A percentile compares a stretch with the other conserved stretches of the same genome.
These are phyloP conservation scores for Formica exsecta DNA, from an alignment of 1,140 invertebrate genomes.

Conservation along the genomic window DNA sequence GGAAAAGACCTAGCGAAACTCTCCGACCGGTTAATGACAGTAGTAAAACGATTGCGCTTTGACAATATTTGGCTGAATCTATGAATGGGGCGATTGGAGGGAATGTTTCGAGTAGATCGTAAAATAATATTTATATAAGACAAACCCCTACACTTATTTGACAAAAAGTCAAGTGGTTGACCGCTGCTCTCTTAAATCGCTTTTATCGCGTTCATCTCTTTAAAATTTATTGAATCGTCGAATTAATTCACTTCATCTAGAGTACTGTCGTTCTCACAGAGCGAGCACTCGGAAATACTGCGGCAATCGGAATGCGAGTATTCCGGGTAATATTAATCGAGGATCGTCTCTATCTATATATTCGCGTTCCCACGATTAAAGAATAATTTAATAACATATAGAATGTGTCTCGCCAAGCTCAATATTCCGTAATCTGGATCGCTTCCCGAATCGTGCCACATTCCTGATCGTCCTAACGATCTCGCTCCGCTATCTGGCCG, in stretches of 20 bases:
- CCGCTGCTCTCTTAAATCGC: conserved; percentile 46
- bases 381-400: conserved; percentile 26
- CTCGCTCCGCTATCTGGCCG: neutral
- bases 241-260: conserved; percentile 16
- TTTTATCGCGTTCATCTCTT: conserved; percentile 45
- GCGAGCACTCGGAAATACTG: neutral
- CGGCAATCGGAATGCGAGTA: neutral
- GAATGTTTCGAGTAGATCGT: conserved; percentile 61
- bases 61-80: conserved; percentile 78
- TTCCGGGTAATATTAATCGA: conserved; percentile 14
- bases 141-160: conserved; percentile 67
- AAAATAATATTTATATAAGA: conserved; percentile 79
- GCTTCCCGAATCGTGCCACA: conserved; percentile 42
- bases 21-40: conserved; percentile 56
- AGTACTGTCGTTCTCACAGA: neutral
- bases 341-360: neutral
- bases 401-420: neutral
- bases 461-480: conserved; percentile 26
- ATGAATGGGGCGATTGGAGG: conserved; percentile 67
- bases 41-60: conserved; percentile 76
- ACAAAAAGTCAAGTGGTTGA: conserved; percentile 59
- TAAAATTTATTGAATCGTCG: conserved; percentile 21
- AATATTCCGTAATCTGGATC: conserved; percentile 19
- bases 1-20: conserved; percentile 25
- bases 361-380: conserved; percentile 52